Base-by-base conservation (phyloP, 2,797 vertebrate species). In the Otolemur crassicaudatus region DNA sequence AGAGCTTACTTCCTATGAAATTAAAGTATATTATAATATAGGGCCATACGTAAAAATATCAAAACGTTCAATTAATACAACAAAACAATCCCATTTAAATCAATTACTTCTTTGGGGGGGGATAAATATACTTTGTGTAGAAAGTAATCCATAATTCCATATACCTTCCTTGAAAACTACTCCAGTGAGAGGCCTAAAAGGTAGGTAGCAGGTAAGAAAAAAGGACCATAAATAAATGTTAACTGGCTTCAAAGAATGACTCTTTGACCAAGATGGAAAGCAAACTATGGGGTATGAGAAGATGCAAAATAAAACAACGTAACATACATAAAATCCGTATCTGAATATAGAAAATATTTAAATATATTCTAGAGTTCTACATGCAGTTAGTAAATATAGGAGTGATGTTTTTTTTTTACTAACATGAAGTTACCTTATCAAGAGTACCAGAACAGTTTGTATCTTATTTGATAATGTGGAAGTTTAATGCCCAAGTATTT, bases 131-230 rank as follows among this genome's bases (percentile, higher is more conserved):
- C 22, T 49, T 75, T 49, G n/a, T 76, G 17, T 92, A 83, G 27
- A 88, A 90, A 95, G 29, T 67, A 93, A 89, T 69, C 37, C 53
- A 20, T 37, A 89, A 85, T 87, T 93, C 34, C 77, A 19, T 91
- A 76, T 72, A 93, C 49, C 27, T 86, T 96, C 34, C 86, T 84
- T 87, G 56, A 96, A 96, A 96, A 96, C 63, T 85, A 91, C 46
- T 92, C 61, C 72, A 94, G 31, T 76, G 31, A 94, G 81, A 93
- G 61, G 7, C 65, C 86, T 83, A 95, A 87, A 90, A 82, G 60
- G 63, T 34, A 94, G 40, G 37, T 67, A 94, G 43, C 43, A 77
- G 81, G 69, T 89, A 49, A 90, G 70, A 87, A 82, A 88, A 91
- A 75, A n/a, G 20, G 14, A 61, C 81, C 46, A 92, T 80, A 69